phyloP scores from a whole-genome alignment of 2,797 vertebrate genomes.

The Delichon dasypus region DNA sequence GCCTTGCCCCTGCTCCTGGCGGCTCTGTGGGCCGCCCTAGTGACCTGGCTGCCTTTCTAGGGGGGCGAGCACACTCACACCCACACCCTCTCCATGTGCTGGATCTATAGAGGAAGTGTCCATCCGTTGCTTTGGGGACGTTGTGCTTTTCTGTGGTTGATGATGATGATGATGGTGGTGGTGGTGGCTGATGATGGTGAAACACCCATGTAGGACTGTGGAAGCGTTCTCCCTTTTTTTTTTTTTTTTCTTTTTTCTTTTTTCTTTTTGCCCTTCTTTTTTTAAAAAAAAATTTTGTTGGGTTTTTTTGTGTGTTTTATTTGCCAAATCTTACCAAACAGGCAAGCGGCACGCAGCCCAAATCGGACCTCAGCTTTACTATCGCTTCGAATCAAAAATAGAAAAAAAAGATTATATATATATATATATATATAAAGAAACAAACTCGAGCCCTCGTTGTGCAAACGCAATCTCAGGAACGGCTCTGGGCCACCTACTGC shows the following conservation, averaged over 20 bases:
- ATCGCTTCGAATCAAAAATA: conserved; percentile 70
- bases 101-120: conserved; percentile 82
- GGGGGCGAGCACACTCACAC: conserved; percentile 61
- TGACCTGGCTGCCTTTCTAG: conserved; percentile 90
- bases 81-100: conserved; percentile 77
- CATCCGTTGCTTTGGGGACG: conserved; percentile 74
- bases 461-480: conserved; percentile 86
- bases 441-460: conserved; percentile 74
- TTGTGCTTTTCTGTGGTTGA: conserved; percentile 75
- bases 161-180: conserved; percentile 45
- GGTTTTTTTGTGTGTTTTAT: conserved; percentile 63
- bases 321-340: conserved; percentile 81
- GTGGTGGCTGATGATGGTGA: conserved; percentile 65
- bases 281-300: not conserved
- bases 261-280: not conserved
- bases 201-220: conserved; percentile 77
- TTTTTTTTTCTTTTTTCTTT: not conserved
- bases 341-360: conserved; percentile 77
- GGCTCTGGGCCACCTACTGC: conserved; percentile 80
- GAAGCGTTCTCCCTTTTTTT: conserved; percentile 57
- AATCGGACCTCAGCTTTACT: conserved; percentile 82
- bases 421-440: not conserved
- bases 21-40: conserved; percentile 82
- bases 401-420: not conserved
- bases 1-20: conserved; percentile 81